Evolutionary conservation across 2,888 invertebrate genomes (phyloP).

Genomic region (Pristionchus entomophagus): DNA sequence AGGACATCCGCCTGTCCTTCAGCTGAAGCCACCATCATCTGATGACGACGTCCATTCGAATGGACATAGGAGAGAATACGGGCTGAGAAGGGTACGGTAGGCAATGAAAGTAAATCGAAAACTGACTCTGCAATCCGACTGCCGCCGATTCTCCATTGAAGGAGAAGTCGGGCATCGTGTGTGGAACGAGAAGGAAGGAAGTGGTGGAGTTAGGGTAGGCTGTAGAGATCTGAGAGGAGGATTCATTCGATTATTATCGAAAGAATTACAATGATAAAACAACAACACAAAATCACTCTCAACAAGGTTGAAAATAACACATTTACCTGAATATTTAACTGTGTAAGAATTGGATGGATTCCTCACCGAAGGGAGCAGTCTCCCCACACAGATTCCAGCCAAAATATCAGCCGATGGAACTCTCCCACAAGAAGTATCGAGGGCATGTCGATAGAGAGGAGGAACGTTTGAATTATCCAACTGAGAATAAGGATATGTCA

Average conservation of each 20-base stretch:
- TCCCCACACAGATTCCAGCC: constrained; percentile 63
- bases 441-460: neutral
- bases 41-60: constrained; percentile 55
- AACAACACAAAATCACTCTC: too few species aligned
- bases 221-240: constrained; percentile 32
- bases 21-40: constrained; percentile 72
- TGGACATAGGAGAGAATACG: constrained; percentile 71
- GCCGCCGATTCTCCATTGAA: constrained; percentile 69
- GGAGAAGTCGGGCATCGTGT: constrained; percentile 70
- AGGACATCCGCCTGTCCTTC: constrained; percentile 71
- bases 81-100: constrained; percentile 55
- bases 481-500: neutral
- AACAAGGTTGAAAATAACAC: too few species aligned
- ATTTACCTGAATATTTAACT: too few species aligned
- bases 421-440: constrained; percentile 1
- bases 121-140: constrained; percentile 67
- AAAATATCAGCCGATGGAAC: constrained; percentile 2
- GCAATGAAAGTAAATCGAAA: neutral
- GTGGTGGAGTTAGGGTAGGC: constrained; percentile 71
- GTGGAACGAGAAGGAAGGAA: constrained; percentile 70
- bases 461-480: constrained; percentile 36
- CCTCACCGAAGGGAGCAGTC: constrained; percentile 62
- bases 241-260: neutral
- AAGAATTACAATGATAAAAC: neutral
- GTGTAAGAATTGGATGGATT: too few species aligned